A percentile compares a stretch with the other conserved stretches of the same genome.
Conservation (phyloP, 2,797 vertebrate genomes). For the Spea hammondii region DNA sequence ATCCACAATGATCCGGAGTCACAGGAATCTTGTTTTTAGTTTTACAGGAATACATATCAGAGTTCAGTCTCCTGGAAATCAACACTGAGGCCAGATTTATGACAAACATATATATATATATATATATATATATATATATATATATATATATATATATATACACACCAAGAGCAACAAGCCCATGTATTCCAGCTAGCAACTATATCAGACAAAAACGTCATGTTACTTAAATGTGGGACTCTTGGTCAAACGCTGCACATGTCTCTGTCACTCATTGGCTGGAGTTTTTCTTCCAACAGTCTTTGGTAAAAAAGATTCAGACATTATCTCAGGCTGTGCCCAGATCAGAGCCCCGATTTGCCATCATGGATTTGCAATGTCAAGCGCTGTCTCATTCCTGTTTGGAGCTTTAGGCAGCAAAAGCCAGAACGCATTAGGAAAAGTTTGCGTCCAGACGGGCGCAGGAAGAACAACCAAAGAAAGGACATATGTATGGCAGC, state of each 20-base stretch:
- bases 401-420: slow-evolving; percentile 15
- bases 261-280: slow-evolving; percentile 30
- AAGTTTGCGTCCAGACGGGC: neutral
- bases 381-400: slow-evolving; percentile 1
- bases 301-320: neutral
- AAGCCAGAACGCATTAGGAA: slow-evolving; percentile 5
- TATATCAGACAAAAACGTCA: slow-evolving; percentile 36
- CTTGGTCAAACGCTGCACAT: neutral
- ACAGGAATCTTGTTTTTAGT: slow-evolving; percentile 89
- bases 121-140: too few relatives aligned
- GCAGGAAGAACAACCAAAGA: slow-evolving; percentile 42
- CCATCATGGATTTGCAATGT: slow-evolving; percentile 5
- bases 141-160: too few relatives aligned
- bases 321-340: neutral
- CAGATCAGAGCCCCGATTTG: neutral
- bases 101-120: neutral
- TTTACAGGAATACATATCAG: slow-evolving; percentile 8
- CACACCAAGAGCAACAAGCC: neutral
- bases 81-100: neutral
- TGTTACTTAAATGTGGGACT: neutral
- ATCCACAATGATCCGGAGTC: slow-evolving; percentile 82
- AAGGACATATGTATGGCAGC: slow-evolving; percentile 13
- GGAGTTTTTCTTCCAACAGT: slow-evolving; percentile 30
- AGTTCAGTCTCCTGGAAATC: neutral
- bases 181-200: neutral